Percentiles rank a stretch among this genome's conserved stretches.
These are phyloP conservation scores for Helogale parvula DNA, from an alignment of 2,113 vertebrate species.

Conservation along the genomic window DNA sequence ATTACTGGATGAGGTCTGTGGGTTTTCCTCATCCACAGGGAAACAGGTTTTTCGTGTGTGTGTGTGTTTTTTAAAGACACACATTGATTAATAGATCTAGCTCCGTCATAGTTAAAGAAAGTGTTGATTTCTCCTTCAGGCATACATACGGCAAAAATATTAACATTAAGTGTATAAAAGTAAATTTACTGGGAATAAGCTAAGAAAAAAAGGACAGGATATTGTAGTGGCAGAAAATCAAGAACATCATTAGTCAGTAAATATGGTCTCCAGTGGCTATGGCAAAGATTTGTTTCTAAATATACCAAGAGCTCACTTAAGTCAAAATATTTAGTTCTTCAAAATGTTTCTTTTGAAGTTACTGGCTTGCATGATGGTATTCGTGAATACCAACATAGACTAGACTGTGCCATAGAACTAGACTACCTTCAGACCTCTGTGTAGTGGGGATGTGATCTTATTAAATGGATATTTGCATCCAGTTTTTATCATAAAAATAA, in stretches of 20 bases:
- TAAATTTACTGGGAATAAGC: neutral
- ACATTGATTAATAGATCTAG: slow-evolving; percentile 24
- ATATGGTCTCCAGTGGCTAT: neutral
- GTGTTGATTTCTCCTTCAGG: neutral
- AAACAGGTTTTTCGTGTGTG: neutral
- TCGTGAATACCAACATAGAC: neutral
- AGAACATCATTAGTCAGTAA: neutral
- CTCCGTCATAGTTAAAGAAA: neutral
- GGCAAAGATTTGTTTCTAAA: neutral
- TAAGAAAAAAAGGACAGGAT: neutral
- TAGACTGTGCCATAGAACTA: neutral
- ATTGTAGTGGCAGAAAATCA: neutral
- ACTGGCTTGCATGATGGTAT: neutral
- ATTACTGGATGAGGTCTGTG: neutral
- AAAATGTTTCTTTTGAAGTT: neutral
- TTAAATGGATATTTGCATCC: neutral
- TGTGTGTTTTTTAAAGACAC: neutral
- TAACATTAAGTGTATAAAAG: neutral
- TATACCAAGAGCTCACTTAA: neutral
- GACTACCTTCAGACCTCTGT: neutral
- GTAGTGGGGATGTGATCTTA: neutral
- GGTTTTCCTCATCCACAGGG: neutral
- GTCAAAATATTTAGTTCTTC: neutral
- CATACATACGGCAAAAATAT: slow-evolving; percentile 26
- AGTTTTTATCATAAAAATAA: neutral